Percentiles rank a stretch among this genome's conserved stretches.
These are phyloP conservation scores for Cephus rjabovi DNA, from an alignment of 2,888 invertebrate species.

Conservation along the genomic window DNA sequence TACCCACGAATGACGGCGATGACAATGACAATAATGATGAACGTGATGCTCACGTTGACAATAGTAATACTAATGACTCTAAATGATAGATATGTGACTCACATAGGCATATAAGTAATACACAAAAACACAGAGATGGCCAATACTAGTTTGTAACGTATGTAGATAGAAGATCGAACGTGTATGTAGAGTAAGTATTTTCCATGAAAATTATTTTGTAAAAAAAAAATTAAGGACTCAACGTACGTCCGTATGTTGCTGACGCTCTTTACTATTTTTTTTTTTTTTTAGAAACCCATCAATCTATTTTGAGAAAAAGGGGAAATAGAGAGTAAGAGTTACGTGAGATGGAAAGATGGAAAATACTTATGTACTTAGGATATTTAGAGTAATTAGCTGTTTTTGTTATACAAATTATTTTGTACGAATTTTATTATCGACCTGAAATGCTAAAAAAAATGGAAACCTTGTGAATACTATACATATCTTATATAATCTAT, in stretches of 20 bases:
- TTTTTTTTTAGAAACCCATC: not conserved
- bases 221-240: conserved; percentile 6
- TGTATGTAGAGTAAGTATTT: conserved; percentile 29
- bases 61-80: not conserved
- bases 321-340: not conserved
- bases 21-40: conserved; percentile 23
- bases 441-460: conserved; percentile 24
- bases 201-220: conserved; percentile 10
- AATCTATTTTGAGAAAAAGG: not conserved
- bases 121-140: conserved; percentile 36
- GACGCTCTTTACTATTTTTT: not conserved
- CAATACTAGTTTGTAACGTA: conserved; percentile 55
- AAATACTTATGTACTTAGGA: conserved; percentile 47
- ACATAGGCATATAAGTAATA: not conserved
- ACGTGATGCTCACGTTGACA: conserved; percentile 9
- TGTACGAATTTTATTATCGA: conserved; percentile 59
- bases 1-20: conserved; percentile 16
- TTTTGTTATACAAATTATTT: conserved; percentile 61
- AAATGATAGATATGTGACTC: conserved; percentile 11
- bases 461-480: conserved; percentile 59
- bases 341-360: conserved; percentile 13
- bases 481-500: conserved; percentile 53
- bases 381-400: conserved; percentile 44
- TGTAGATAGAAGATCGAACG: conserved; percentile 55
- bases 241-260: not conserved